Evolutionary conservation across 2,113 vertebrate genomes (phyloP), one percentile per base, ranked within the genome.

Genomic region (Centropristis striata): DNA sequence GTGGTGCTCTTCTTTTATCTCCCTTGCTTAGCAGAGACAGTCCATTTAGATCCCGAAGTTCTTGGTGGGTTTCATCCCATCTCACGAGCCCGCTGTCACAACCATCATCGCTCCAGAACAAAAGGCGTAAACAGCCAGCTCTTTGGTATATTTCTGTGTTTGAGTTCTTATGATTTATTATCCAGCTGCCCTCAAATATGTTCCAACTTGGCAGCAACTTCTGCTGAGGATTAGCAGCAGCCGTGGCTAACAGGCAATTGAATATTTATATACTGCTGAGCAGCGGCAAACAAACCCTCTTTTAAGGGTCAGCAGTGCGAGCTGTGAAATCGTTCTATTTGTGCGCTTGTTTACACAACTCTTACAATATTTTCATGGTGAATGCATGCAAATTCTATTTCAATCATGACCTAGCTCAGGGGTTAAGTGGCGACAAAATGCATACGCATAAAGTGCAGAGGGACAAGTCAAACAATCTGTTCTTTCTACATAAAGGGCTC

Each of bases 181-280:
- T 80, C 70, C 84, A 82, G 66, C 85, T 89, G 86, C 80, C 88
- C 72, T 63, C 64, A 88, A 78, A 80, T 90, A 88, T 85, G 85
- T 67, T 83, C 83, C 74, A 63, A 67, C 72, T 85, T 84, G 86
- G 89, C 85, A 88, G 81, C 16, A n/a, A 71, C 83, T 78, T 68
- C 49, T 72, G 61, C 63, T 39, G 68, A 72, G 79, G 90, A 90
- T 90, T 93, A 93, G 72, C 74, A 78, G 87, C 88, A 88, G 80
- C 78, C 82, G 67, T 68, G 78, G 81, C 83, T 78, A 92, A 85
- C 66, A 84, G 78, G 75, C 85, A 86, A 89, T 89, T 90, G 89
- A 92, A 92, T 92, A 92, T 93, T 93, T 92, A 92, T 88, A 86
- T 80, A 70, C 63, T 67, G 70, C 77, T 68, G 67, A 83, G 66